Conservation (phyloP, 2,888 invertebrate genomes). For the Gryllus longicercus region DNA sequence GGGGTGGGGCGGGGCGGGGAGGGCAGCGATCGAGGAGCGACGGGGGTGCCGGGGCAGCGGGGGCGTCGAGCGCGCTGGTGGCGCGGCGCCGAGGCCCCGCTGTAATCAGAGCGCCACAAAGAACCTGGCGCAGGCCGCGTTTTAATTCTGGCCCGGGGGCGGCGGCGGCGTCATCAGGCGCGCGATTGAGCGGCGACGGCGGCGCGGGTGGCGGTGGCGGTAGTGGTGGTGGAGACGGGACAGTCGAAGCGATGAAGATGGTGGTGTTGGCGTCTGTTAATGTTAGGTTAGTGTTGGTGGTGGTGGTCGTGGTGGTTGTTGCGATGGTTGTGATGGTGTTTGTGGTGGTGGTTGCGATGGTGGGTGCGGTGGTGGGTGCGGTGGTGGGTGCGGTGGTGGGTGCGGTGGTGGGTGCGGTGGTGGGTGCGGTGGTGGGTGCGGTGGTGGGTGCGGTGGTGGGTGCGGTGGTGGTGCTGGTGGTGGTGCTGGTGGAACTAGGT, state of each 20-base stretch:
- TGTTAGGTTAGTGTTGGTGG: neutral
- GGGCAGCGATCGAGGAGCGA: neutral
- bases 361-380: no score
- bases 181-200: neutral
- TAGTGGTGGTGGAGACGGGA: neutral
- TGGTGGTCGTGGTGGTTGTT: no score
- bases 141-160: neutral
- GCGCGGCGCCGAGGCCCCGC: neutral
- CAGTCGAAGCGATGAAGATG: neutral
- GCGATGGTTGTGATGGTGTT: no score
- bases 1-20: no score
- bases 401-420: no score
- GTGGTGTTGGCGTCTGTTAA: neutral
- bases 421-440: no score
- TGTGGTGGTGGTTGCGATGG: no score
- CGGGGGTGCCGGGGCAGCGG: neutral
- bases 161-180: conserved; percentile 9
- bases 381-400: no score
- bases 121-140: conserved; percentile 9
- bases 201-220: neutral
- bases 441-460: no score
- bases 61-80: neutral
- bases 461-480: no score
- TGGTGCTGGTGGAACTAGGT: no score
- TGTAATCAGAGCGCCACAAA: conserved; percentile 1